Evolutionary conservation across 2,113 vertebrate genomes (phyloP), one percentile per base, ranked within the genome.

Genomic region (Suricata suricatta): DNA sequence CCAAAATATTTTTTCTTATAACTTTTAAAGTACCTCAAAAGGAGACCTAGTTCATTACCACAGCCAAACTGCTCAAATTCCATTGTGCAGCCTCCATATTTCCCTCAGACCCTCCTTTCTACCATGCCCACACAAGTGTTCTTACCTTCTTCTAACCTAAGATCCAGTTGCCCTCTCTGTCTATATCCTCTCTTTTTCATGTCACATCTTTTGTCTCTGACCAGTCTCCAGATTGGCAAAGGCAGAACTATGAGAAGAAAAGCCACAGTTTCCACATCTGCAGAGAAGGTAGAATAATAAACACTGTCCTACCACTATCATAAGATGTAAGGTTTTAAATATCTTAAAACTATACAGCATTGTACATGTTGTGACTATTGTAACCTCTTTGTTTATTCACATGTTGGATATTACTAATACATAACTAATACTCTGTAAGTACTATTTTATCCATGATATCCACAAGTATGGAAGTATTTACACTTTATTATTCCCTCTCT

Each of bases 241-340:
- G 5, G 50, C 50, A 84, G 60, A 85, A 79, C 38, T 44, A 54
- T 31, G 29, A 88, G 10, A 54, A 29, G 17, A 12, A 52, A 54
- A 72, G 52, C 27, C 21, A 68, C 31, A 19, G 9, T 86, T 72
- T 80, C 47, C 29, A 86, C 2, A 79, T 25, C 29, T 76, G 10
- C 50, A 82, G 72, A 86, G 47, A 87, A 87, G 52, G 72, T 33
- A 71, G 79, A 69, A 69, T 17, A 57, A 83, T 47, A 60, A 92
- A 72, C 5, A 23, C 38, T 64, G 27, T 27, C 27, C 35, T 27
- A 83, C 44, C 1, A 12, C 35, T 29, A 54, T n/a, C 19, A 17
- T 23, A 92, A 57, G 9, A 52, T 60, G 11, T 23, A 27, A 84
- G 4, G 16, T 60, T 60, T 69, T 77, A 60, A 95, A 63, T 87